Percentiles rank a stretch among this genome's conserved stretches.
phyloP scores from a whole-genome alignment of 2,888 invertebrate species.

The Willowsia nigromaculata region DNA sequence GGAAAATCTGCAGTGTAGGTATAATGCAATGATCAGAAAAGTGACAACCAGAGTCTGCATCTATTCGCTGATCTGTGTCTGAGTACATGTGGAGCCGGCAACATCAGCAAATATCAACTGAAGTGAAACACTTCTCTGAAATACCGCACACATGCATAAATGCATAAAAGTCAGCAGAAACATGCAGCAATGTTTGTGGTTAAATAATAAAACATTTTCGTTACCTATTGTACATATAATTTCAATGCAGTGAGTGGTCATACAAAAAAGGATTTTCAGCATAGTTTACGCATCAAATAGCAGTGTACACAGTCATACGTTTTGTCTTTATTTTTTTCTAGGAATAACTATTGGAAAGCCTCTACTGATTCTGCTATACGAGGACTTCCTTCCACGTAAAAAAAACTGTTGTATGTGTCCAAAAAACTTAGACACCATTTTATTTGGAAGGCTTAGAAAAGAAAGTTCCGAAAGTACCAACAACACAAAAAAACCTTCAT shows the following conservation, averaged over 20 bases:
- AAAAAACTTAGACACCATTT: constrained; percentile 21
- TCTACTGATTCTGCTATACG: neutral
- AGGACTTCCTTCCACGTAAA: neutral
- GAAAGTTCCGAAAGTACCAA: neutral
- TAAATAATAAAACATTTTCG: constrained; percentile 19
- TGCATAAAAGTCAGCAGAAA: neutral
- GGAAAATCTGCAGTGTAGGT: constrained; percentile 17
- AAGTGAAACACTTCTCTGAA: too few species aligned
- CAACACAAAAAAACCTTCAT: too few species aligned
- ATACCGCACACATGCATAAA: neutral
- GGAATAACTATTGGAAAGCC: too few species aligned
- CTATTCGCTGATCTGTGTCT: neutral
- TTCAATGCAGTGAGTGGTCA: neutral
- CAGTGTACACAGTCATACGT: neutral
- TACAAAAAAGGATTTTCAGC: neutral
- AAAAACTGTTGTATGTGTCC: neutral
- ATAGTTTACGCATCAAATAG: constrained; percentile 19
- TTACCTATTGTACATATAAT: neutral
- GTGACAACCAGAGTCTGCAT: neutral
- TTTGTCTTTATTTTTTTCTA: neutral
- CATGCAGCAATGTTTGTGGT: constrained; percentile 4
- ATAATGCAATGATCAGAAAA: neutral
- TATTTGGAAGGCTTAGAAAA: neutral
- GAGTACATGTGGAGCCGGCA: neutral
- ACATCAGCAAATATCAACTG: neutral